Conservation (phyloP, 2,888 invertebrate species). For the Liopterus haemorrhoidalis region DNA sequence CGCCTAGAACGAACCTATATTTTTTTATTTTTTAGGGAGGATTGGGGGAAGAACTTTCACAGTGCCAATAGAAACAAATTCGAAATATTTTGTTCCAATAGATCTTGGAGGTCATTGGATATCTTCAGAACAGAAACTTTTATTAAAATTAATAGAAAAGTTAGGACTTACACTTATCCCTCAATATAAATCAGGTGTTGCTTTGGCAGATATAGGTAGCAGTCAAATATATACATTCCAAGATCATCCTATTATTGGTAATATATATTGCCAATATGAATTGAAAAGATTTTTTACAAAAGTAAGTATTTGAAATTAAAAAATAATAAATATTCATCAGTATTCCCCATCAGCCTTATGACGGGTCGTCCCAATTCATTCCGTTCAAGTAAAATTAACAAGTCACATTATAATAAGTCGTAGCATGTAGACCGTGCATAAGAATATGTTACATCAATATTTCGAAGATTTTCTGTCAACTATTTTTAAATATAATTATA, state of each 20-base stretch:
- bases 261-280: conserved; percentile 19
- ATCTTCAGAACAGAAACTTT: conserved; percentile 30
- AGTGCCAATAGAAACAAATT: conserved; percentile 26
- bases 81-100: conserved; percentile 19
- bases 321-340: too few species aligned
- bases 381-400: too few species aligned
- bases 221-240: conserved; percentile 9
- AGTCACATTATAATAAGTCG: too few species aligned
- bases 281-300: conserved; percentile 26
- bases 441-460: conserved; percentile 13
- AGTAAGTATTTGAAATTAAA: conserved; percentile 8
- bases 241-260: conserved; percentile 20
- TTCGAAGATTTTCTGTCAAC: conserved; percentile 21
- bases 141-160: conserved; percentile 32
- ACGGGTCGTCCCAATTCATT: too few species aligned
- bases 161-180: conserved; percentile 30
- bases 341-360: too few species aligned
- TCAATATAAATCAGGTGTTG: conserved; percentile 25
- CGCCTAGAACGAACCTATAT: conserved; percentile 3
- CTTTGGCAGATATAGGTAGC: conserved; percentile 30
- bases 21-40: conserved; percentile 22
- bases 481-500: conserved; percentile 5
- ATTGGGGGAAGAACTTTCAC: conserved; percentile 36
- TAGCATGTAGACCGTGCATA: conserved; percentile 1
- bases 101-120: conserved; percentile 37